Evolutionary conservation across 2,888 invertebrate species (phyloP).

Genomic region (Ophonus ardosiacus): DNA sequence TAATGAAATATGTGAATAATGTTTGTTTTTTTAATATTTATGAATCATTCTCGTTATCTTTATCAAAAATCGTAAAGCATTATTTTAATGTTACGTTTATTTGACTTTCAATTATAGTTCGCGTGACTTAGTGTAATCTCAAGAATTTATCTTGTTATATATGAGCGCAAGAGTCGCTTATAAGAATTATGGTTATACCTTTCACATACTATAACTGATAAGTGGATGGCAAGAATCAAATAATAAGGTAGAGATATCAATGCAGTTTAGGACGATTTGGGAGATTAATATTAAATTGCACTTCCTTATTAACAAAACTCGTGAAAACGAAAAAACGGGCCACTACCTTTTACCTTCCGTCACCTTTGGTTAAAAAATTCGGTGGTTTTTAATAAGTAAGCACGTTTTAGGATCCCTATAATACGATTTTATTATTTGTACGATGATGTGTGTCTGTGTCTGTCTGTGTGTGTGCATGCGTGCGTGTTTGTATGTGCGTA

Average conservation of each 20-base stretch:
- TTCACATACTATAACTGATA: not conserved
- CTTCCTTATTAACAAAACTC: too few relatives aligned
- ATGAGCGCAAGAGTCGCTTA: not conserved
- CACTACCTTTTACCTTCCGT: too few relatives aligned
- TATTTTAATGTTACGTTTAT: constrained; percentile 27
- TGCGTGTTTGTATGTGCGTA: too few relatives aligned
- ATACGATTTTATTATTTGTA: too few relatives aligned
- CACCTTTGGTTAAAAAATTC: too few relatives aligned
- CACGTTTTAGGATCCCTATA: too few relatives aligned
- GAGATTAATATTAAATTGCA: not conserved
- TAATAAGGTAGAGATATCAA: not conserved
- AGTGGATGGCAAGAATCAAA: not conserved
- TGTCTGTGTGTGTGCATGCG: too few relatives aligned
- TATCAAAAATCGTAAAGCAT: constrained; percentile 39
- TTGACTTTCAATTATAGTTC: constrained; percentile 24
- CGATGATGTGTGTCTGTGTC: too few relatives aligned
- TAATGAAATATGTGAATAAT: not conserved
- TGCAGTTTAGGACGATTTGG: not conserved
- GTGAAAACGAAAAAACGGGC: too few relatives aligned
- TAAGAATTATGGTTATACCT: constrained; percentile 1
- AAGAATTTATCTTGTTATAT: constrained; percentile 26
- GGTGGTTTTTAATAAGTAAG: too few relatives aligned
- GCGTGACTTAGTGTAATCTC: not conserved
- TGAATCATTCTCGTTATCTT: not conserved
- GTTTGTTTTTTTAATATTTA: constrained; percentile 14